These are phyloP conservation scores for Diogma glabrata DNA, from an alignment of 2,888 invertebrate genomes.

Conservation along the genomic window DNA sequence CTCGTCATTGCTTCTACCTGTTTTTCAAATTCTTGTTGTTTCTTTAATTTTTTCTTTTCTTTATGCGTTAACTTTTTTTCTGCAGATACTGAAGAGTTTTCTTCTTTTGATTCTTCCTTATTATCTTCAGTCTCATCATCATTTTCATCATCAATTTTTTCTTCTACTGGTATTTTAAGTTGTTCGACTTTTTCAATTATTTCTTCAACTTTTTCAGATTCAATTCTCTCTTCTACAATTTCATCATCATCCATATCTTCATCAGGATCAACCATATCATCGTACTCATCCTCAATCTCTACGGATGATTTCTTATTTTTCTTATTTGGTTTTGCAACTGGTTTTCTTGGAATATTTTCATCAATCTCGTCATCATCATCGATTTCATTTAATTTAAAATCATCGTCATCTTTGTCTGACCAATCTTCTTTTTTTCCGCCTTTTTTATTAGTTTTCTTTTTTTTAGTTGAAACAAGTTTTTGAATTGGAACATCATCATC, in stretches of 20 bases:
- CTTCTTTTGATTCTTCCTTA: slow-evolving; percentile 16
- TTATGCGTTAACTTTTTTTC: slow-evolving; percentile 79
- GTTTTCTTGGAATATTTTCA: slow-evolving; percentile 17
- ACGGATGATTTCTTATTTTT: not conserved
- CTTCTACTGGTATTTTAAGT: slow-evolving; percentile 24
- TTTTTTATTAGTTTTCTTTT: slow-evolving; percentile 33
- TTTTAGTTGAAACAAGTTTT: slow-evolving; percentile 14
- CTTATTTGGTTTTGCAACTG: slow-evolving; percentile 20
- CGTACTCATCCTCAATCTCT: slow-evolving; percentile 19
- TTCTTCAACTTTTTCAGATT: slow-evolving; percentile 2
- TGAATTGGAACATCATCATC: slow-evolving; percentile 15
- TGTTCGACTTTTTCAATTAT: slow-evolving; percentile 37
- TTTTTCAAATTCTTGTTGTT: slow-evolving; percentile 77
- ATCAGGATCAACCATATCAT: slow-evolving; percentile 23
- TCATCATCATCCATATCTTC: slow-evolving; percentile 8
- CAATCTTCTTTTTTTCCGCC: slow-evolving; percentile 42
- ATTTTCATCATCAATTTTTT: slow-evolving; percentile 18
- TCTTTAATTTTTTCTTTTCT: slow-evolving; percentile 84
- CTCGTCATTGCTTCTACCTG: slow-evolving; percentile 75
- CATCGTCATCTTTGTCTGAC: slow-evolving; percentile 37
- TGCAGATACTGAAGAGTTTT: no score
- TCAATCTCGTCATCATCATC: slow-evolving; percentile 30
- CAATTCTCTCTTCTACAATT: slow-evolving; percentile 13
- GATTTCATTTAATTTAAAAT: slow-evolving; percentile 17
- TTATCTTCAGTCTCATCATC: slow-evolving; percentile 14